Percentiles rank a stretch among this genome's conserved stretches.
Evolutionary conservation across 2,113 vertebrate species (phyloP).

Genomic region (Xiphorhynchus elegans): DNA sequence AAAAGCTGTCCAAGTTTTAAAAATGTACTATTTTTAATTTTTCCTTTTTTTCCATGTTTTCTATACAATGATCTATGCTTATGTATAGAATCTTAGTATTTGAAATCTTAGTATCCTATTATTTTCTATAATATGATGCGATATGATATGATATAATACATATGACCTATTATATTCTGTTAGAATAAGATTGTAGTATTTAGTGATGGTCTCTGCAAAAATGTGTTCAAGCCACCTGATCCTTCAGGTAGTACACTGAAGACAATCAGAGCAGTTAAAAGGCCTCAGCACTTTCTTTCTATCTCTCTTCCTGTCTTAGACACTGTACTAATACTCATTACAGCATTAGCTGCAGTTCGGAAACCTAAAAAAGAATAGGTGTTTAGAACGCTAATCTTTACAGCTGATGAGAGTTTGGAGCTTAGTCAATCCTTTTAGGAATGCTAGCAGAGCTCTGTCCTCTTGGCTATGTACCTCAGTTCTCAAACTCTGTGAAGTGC

Average conservation of each 20-base stretch:
- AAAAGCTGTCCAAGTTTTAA: background rate
- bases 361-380: background rate
- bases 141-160: too few relatives aligned
- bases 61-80: background rate
- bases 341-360: background rate
- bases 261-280: background rate
- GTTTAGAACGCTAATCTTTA: background rate
- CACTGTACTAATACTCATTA: background rate
- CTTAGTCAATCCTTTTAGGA: background rate
- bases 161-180: background rate
- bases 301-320: background rate
- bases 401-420: background rate
- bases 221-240: background rate
- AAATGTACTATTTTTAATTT: background rate
- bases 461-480: fast-evolving
- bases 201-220: background rate
- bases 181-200: background rate
- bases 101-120: background rate
- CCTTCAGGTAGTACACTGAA: background rate
- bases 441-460: background rate
- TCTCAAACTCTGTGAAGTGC: background rate
- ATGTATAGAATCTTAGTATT: background rate
- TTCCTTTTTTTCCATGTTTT: background rate
- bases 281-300: background rate
- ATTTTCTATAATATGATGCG: too few relatives aligned